Evolutionary conservation across 92 coral and sea anemone species (phyloP), one percentile per base, ranked within the genome.

Genomic region (Epizoanthus stellaris): DNA sequence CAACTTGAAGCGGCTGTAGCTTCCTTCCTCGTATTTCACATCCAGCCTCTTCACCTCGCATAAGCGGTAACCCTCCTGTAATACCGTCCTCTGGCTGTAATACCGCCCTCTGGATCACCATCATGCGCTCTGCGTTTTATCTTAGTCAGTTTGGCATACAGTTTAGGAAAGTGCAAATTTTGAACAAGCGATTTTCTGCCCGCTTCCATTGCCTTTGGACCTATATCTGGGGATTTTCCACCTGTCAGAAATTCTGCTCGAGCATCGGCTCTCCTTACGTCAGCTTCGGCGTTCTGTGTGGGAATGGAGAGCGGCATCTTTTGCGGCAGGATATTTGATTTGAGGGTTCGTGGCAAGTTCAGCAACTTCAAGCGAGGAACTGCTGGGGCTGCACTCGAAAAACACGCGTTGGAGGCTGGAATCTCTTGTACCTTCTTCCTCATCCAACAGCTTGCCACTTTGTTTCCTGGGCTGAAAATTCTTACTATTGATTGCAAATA

Each of bases 1-100:
- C 83, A 30, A 79, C 70, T 12, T 34, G 42, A 3, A 79, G 72
- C n/a, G 83, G 71, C 71, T 63, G 19, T 19, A 63, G 67, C 16
- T n/a, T 77, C 56, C 70, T 60, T 8, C 9, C 16, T 6, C 30
- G 42, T 40, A 20, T 3, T 3, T 79, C 72, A 20, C 59, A 63
- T n/a, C 19, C 72, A 19, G 47, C 83, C 57, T 79, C 83, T 38
- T 4, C 39, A 23, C 63, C 42, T 42, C 58, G 49, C 76, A 16
- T 38, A 14, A 73, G 39, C 62, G 63, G 63, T 42, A 73, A 4
- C 3, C 19, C 16, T 6, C 63, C 80, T 49, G 61, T 52, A 10
- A 2, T 73, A 17, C 61, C 43, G 42, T 52, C 62, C 15, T 73
- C 64, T 20, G 62, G 5, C 79, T 49, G 61, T 52, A 19, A 2